Base-by-base conservation (phyloP, 2,888 invertebrate genomes). In the Epinotia bilunana region DNA sequence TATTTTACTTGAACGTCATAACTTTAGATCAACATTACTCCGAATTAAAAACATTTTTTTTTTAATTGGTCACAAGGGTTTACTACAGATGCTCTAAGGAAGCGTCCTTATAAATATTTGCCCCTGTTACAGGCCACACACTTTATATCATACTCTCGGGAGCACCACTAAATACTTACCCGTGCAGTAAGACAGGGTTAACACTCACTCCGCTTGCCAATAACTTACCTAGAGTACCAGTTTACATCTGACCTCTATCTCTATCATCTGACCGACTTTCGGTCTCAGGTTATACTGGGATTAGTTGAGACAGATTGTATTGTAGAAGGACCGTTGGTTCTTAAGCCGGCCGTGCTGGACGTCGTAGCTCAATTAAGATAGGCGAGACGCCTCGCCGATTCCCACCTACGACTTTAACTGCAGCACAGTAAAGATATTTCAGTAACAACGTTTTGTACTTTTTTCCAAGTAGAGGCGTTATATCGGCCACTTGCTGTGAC, bases 401-500 rank as follows among this genome's bases (percentile, higher is more conserved):
- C 23, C 68, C 43, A 68, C 57, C 68, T 68, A 68, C 57, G 20
- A 58, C 16, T 43, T 68, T 43, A 58, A 43, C 68, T 68, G 33
- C 13, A 3, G 20, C 58, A 23, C 43, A 68, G 43, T 43, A 68
- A 43, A 20, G 3, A 16, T 33, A 61, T 33, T 61, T 61, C 33
- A 61, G 61, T 61, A 61, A 61, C 28, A 23, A 18, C 6, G n/a
- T n/a, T 6, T 18, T n/a, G 55, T n/a, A 9, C 9, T 43, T 11
- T 43, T 43, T 43, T 9, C 20, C 55, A 18, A 20, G 2, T 18
- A n/a, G n/a, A n/a, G 1, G n/a, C 63, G 13, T 9, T 28, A 28
- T 6, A 23, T 9, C 46, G 53, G 20, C 3, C 23, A 28, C 23
- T 1, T 28, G 23, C 23, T 28, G 20, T 20, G 20, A 2, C 20